Evolutionary conservation across 2,113 vertebrate species (phyloP).

Genomic region (Plecturocebus donacophilus): DNA sequence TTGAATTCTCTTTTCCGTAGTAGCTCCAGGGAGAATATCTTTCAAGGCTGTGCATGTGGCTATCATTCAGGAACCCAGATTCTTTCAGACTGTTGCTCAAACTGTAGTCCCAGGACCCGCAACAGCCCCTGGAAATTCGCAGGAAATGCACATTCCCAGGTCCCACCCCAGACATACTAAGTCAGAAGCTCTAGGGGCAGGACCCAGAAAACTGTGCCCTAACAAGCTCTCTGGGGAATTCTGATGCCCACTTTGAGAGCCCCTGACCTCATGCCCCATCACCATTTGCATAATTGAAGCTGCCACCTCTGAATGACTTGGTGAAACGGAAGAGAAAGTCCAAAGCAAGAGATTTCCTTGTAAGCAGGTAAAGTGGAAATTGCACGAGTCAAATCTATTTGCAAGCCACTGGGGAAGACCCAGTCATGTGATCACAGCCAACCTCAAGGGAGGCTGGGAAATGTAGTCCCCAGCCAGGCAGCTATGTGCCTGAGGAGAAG

Average conservation of each 20-base stretch:
- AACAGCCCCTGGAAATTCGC: not conserved
- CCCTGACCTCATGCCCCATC: too few relatives aligned
- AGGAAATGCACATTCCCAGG: not conserved
- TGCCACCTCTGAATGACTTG: not conserved
- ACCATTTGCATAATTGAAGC: not conserved
- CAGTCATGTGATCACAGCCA: not conserved
- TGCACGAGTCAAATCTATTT: not conserved
- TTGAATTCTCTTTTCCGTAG: not conserved
- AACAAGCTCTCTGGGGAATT: not conserved
- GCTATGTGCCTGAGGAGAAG: not conserved
- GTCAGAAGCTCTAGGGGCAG: not conserved
- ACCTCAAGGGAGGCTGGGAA: not conserved
- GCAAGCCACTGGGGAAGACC: not conserved
- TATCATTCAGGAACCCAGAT: not conserved
- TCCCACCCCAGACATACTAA: not conserved
- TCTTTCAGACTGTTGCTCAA: not conserved
- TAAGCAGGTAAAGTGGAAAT: not conserved
- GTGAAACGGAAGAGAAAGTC: not conserved
- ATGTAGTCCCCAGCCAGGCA: not conserved
- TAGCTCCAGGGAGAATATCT: not conserved
- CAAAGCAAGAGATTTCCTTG: not conserved
- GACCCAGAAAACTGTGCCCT: not conserved
- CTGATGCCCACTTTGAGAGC: not conserved
- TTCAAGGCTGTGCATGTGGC: not conserved
- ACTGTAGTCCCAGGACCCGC: not conserved